A percentile compares a stretch with the other conserved stretches of the same genome.
phyloP scores from a whole-genome alignment of 2,113 vertebrate genomes.

The Silurus glanis region DNA sequence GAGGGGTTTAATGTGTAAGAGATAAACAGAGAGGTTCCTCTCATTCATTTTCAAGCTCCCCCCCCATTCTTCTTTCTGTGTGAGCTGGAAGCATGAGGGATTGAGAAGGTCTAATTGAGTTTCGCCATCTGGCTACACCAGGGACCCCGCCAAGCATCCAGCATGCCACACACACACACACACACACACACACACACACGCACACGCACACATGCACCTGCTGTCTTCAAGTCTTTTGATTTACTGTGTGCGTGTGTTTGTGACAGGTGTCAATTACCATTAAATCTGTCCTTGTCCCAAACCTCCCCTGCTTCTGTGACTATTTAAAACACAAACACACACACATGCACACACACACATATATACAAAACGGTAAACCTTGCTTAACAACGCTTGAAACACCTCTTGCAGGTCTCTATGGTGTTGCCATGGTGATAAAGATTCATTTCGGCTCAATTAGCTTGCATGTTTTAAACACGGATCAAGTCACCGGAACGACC shows the following conservation, averaged over 20 bases:
- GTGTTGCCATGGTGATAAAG: constrained; percentile 46
- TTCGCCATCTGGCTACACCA: constrained; percentile 77
- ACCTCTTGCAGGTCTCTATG: constrained; percentile 32
- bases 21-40: constrained; percentile 44
- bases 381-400: not conserved
- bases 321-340: constrained; percentile 3
- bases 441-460: constrained; percentile 50
- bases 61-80: constrained; percentile 45
- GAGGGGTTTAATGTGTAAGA: constrained; percentile 16
- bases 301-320: not conserved
- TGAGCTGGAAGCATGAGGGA: constrained; percentile 71
- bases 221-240: constrained; percentile 26
- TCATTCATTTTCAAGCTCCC: constrained; percentile 38
- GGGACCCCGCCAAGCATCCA: constrained; percentile 64
- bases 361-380: not conserved
- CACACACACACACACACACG: constrained; percentile 35
- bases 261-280: constrained; percentile 42
- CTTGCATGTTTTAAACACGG: constrained; percentile 51
- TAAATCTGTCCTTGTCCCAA: constrained; percentile 3
- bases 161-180: constrained; percentile 19
- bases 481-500: constrained; percentile 41
- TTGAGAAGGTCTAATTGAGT: constrained; percentile 74
- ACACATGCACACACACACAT: constrained; percentile 6
- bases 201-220: constrained; percentile 33
- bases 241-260: constrained; percentile 27